Base-by-base conservation (phyloP, 2,888 invertebrate genomes). In the Erebia ligea region DNA sequence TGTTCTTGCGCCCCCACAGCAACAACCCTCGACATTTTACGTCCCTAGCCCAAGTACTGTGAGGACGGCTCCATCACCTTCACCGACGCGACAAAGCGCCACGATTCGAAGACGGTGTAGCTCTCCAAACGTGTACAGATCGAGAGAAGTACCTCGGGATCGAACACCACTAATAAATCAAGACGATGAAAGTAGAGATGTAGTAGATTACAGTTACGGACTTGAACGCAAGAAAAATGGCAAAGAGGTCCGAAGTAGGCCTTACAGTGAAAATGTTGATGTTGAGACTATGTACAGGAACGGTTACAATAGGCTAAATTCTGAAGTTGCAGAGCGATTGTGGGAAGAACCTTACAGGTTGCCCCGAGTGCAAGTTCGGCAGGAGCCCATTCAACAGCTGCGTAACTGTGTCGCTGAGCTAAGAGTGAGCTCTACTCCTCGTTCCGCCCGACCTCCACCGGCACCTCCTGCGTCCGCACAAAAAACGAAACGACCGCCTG, bases 11-110 rank as follows among this genome's bases (percentile, higher is more conserved):
- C 93, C 94, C 45, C 94, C 92, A 1, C 93, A 89, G 72, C 93
- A 94, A 73, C 94, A 94, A 72, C 94, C 94, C n/a, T 92, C 95
- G 2, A 95, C 94, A 8, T 96, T 96, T 83, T 96, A 96, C 84
- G 96, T 96, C 45, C 96, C 96, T 70, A 95, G 95, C 83, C 94
- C 94, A 0, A 91, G 94, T 1, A 85, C 93, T 45, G 85, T 83
- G 2, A 90, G 94, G 19, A 89, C 93, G 21, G 91, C 93, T 19
- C 86, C 83, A 15, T 94, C 88, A 59, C 94, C 85, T 4, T 94
- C 87, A 45, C 91, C 86, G 66, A 86, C 89, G 62, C 85, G 85
- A 78, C 92, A 89, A 77, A 84, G 87, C 1, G 81, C 88, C 11
- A 88, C 89, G 19, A 77, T 92, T 40, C 84, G 92, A 25, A 81